phyloP scores from a whole-genome alignment of 1,140 invertebrate genomes.

The Mycetomoellerius zeteki region DNA sequence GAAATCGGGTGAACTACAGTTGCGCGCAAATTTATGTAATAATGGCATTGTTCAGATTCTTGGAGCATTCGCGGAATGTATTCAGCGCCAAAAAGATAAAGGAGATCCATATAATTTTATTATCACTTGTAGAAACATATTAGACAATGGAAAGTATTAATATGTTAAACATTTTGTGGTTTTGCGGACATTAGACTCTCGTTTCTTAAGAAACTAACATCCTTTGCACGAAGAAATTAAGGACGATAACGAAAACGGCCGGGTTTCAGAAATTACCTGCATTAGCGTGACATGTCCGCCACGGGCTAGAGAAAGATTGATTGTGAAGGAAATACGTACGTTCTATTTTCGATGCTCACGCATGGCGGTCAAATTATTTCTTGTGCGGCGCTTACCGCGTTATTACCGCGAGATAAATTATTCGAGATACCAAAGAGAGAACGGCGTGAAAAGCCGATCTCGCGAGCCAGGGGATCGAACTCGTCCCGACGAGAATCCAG shows the following conservation, averaged over 20 bases:
- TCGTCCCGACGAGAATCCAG: neutral
- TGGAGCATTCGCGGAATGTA: neutral
- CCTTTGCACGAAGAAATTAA: neutral
- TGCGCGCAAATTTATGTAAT: slow-evolving; percentile 18
- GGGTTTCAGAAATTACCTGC: slow-evolving; percentile 13
- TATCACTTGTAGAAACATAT: neutral
- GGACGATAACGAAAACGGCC: slow-evolving; percentile 1
- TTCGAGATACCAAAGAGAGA: slow-evolving; percentile 20
- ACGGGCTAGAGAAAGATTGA: slow-evolving; percentile 39
- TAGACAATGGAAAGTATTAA: neutral
- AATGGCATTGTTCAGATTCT: slow-evolving; percentile 48
- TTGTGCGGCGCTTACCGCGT: slow-evolving; percentile 17
- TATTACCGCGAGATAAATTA: slow-evolving; percentile 42
- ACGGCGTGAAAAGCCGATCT: slow-evolving; percentile 5
- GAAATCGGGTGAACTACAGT: neutral
- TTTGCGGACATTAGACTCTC: neutral
- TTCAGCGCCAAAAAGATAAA: neutral
- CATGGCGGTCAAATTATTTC: slow-evolving; percentile 19
- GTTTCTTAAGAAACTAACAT: neutral
- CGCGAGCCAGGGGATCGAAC: neutral
- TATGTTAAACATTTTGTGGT: neutral
- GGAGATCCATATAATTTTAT: neutral
- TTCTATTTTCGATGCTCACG: slow-evolving; percentile 20
- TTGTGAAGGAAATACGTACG: slow-evolving; percentile 37
- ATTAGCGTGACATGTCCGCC: neutral